Evolutionary conservation across 2,888 invertebrate genomes (phyloP), one percentile per base, ranked within the genome.

Genomic region (Chrysolina oricalcia): DNA sequence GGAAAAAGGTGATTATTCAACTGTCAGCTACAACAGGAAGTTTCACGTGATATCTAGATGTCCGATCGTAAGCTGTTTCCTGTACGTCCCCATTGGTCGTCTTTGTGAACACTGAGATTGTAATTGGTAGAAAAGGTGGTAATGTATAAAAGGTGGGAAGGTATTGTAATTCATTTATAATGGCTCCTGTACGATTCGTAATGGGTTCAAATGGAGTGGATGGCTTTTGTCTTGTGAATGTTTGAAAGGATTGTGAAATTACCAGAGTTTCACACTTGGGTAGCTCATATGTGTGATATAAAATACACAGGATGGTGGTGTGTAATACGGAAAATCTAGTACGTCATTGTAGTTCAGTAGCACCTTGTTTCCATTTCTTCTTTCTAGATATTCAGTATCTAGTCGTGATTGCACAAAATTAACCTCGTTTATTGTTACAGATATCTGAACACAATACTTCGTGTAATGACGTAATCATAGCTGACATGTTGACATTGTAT

Each of bases 91-190:
- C 43, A 72, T 72, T 72, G 72, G 72, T 59, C 35, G 72, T 27
- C 11, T 43, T 50, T 23, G 27, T 67, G 41, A 62, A 23, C 35
- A 63, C 48, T 35, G 17, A 43, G 27, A 63, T 70, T 70, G 35
- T 71, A 71, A 71, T 71, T 71, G 70, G 70, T 71, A 64, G 70
- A 5, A 70, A 70, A 70, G 63, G 64, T 64, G 70, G 9, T 17
- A 50, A 64, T 56, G 50, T 10, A 13, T 27, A n/a, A 23, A 67
- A 67, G 67, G 50, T 35, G 67, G 70, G 50, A 71, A 71, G 40
- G 70, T n/a, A 64, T 15, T 50, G 63, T 71, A 56, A 72, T 67
- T 56, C 66, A 53, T 43, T 19, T 59, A 48, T 62, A 59, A 72
- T 72, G 72, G 72, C 62, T 72, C n/a, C 59, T 59, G 59, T 59